These are phyloP conservation scores for Anoura caudifer DNA, from an alignment of 2,113 vertebrate species.

Conservation along the genomic window DNA sequence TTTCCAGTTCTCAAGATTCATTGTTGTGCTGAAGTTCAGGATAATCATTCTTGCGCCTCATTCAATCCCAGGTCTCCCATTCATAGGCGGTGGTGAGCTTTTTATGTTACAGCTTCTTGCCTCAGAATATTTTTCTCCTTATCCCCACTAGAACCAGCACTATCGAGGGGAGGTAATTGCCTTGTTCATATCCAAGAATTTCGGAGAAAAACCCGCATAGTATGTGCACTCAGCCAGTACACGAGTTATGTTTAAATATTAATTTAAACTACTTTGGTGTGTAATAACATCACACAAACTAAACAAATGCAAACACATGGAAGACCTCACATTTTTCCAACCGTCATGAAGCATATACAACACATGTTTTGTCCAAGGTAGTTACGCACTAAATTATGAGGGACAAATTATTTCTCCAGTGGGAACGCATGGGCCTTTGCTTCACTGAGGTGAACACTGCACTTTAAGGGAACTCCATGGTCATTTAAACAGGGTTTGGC, in stretches of 20 bases:
- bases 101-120: background rate
- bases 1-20: conserved; percentile 23
- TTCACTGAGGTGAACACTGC: background rate
- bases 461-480: background rate
- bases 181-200: background rate
- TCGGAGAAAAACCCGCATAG: background rate
- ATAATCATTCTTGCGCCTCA: background rate
- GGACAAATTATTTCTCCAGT: background rate
- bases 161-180: background rate
- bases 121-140: background rate
- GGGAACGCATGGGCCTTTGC: background rate
- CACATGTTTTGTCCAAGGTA: background rate
- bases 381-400: background rate
- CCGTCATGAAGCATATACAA: background rate
- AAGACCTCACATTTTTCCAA: background rate
- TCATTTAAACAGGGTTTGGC: background rate
- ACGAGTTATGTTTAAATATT: background rate
- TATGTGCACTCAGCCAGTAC: background rate
- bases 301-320: background rate
- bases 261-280: background rate
- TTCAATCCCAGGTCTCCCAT: background rate
- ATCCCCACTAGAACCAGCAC: background rate
- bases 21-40: conserved; percentile 40
- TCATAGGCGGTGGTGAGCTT: background rate
- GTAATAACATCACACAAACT: background rate